Conservation (phyloP, 2,888 invertebrate species). For the Scelioninae gen. 1 region DNA sequence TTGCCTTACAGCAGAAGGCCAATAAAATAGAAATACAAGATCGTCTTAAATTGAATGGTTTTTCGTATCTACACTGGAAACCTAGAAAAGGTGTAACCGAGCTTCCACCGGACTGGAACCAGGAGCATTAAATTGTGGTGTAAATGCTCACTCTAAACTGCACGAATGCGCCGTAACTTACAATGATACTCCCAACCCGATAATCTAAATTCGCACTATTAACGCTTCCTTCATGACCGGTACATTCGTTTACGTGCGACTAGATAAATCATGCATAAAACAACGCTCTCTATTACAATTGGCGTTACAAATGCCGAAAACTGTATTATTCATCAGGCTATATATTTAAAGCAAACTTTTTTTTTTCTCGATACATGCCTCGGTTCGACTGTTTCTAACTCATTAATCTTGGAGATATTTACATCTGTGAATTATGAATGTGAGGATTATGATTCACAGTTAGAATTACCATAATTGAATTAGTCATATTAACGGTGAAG, state of each 20-base stretch:
- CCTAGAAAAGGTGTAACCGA: constrained; percentile 58
- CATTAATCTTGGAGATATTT: constrained; percentile 57
- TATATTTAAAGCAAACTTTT: constrained; percentile 10
- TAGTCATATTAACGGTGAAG: constrained; percentile 43
- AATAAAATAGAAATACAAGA: constrained; percentile 48
- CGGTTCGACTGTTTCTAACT: constrained; percentile 42
- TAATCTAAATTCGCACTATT: constrained; percentile 64
- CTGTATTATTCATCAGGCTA: constrained; percentile 40
- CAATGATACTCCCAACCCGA: constrained; percentile 47
- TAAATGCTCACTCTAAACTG: constrained; percentile 52
- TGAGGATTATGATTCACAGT: constrained; percentile 59
- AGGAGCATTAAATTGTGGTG: constrained; percentile 57
- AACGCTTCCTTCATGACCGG: constrained; percentile 49
- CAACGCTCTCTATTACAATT: background rate
- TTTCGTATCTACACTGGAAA: constrained; percentile 38
- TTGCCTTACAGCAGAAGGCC: constrained; percentile 1
- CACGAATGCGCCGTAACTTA: constrained; percentile 61
- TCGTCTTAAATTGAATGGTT: constrained; percentile 44
- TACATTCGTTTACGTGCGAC: constrained; percentile 25
- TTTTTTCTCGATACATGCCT: constrained; percentile 5
- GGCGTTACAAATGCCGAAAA: constrained; percentile 30
- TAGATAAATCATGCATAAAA: constrained; percentile 46
- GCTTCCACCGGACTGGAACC: constrained; percentile 40
- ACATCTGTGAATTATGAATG: constrained; percentile 38
- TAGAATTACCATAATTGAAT: constrained; percentile 65